Base-by-base conservation (phyloP, 2,888 invertebrate genomes). In the Penaeus monodon region DNA sequence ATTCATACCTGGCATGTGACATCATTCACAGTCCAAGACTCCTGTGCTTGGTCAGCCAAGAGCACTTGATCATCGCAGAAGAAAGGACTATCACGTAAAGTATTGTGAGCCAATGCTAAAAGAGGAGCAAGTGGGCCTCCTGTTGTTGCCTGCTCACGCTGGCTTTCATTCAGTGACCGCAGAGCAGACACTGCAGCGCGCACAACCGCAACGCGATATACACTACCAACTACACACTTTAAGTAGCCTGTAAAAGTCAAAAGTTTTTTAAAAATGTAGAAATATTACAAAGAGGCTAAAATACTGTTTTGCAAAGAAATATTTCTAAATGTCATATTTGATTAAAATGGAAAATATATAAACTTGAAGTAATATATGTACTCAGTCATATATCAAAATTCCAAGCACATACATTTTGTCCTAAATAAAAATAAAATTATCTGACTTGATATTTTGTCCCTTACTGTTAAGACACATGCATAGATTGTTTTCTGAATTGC, bases 121-220 rank as follows among this genome's bases (percentile, higher is more conserved):
- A 89, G 86, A 24, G 89, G 86, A n/a, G 89, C 89, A 49, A 89
- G 38, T 14, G 89, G 89, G n/a, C 89, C 89, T n/a, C 77, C 81
- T n/a, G 80, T 81, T 29, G 86, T 89, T n/a, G 85, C 89, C 49
- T 81, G 84, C 14, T 86, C 84, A 17, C 89, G 73, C 81, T 85
- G 84, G 29, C 76, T 81, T 66, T 89, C 89, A 8, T 74, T 84
- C n/a, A 89, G 84, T 8, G 86, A 76, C 6, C 80, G 74, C 0
- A 89, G 87, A 33, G 89, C 84, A 24, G 89, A 89, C n/a, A 87
- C 86, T 17, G 89, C 86, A 33, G 89, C 86, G 1, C 81, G 68
- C n/a, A 86, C 89, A n/a, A 89, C 89, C 57, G 81, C 89, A 8
- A 89, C 84, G 22, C 89, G 86, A 79, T 89, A 89, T 8, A 89